Conservation (phyloP, 2,797 vertebrate species). For the Danio tinwini region DNA sequence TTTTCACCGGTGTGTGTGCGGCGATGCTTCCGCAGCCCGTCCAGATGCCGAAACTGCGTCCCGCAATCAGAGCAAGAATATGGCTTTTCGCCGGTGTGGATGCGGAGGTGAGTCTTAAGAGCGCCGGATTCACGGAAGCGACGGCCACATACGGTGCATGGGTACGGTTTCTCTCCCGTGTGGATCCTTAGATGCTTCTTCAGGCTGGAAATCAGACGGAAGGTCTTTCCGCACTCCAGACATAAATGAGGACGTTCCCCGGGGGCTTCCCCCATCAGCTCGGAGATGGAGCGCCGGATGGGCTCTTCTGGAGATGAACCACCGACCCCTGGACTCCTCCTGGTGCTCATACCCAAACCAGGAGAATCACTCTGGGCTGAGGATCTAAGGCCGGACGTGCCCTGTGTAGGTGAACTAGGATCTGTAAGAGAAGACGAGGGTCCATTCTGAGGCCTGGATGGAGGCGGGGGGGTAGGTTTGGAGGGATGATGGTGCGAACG, state of each 20-base stretch:
- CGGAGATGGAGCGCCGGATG: conserved; percentile 66
- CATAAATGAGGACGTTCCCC: conserved; percentile 81
- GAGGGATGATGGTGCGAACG: conserved; percentile 69
- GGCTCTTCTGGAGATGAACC: conserved; percentile 63
- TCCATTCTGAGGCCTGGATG: conserved; percentile 64
- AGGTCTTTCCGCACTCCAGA: conserved; percentile 83
- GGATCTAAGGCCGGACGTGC: conserved; percentile 43
- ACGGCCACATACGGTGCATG: conserved; percentile 80
- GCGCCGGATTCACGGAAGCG: conserved; percentile 83
- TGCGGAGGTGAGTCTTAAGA: conserved; percentile 83
- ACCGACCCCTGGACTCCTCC: conserved; percentile 39
- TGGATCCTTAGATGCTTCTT: conserved; percentile 87
- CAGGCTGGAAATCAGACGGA: conserved; percentile 83
- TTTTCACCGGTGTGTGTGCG: conserved; percentile 85
- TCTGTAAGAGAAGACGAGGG: conserved; percentile 45
- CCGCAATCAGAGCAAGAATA: conserved; percentile 90
- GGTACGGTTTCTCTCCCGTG: conserved; percentile 84
- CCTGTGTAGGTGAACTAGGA: conserved; percentile 61
- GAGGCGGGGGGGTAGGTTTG: conserved; percentile 70
- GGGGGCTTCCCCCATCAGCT: conserved; percentile 66
- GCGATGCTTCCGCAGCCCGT: conserved; percentile 82
- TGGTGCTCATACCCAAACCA: conserved; percentile 59
- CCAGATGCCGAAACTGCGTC: conserved; percentile 81
- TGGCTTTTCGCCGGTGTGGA: conserved; percentile 98
- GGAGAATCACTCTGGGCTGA: conserved; percentile 21